Base-by-base conservation (phyloP, 1,140 invertebrate genomes). In the Cephus cinctus region DNA sequence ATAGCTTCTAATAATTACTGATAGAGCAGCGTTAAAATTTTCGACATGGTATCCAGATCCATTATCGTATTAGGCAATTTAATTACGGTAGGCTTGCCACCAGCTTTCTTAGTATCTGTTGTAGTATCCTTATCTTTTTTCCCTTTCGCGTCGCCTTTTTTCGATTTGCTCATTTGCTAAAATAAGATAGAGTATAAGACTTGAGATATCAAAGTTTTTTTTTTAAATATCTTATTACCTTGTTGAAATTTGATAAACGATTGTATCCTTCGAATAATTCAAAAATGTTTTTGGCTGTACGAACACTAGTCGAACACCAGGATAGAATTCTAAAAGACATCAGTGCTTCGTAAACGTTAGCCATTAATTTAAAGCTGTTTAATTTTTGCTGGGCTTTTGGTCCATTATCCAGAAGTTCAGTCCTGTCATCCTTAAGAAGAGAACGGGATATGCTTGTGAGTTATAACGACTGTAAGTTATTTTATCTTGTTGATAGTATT, bases 271-370 rank as follows among this genome's bases (percentile, higher is more conserved):
- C 80, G 18, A 71, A 77, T 8, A 82, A 54, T n/a, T 56, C 63
- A 43, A 75, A 65, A 1, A 80, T 52, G 19, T 59, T 65, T 39
- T 61, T 53, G 0, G 71, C 73, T 2, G 56, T 46, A 22, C 64
- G 48, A 15, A 63, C 18, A 12, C 65, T 78, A 0, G 57, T 52
- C 0, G 34, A 16, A 0, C 54, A 76, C 78, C 80, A 82, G 14
- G 76, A 69, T 48, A 72, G 62, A 2, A 83, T 63, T 50, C 57
- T 65, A 31, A 74, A 78, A 1, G 72, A 75, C 6, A 81, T 77
- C 1, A 82, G 52, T 3, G 78, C 69, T 40, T 82, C 81, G 18
- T 76, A 77, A 30, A 72, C 70, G 1, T 67, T 75, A 11, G 81
- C 50, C 2, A 68, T 62, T 20, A 79, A 65, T 36, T 79, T 73